These are phyloP conservation scores for Nesoenas mayeri DNA, from an alignment of 2,113 vertebrate genomes.

Conservation along the genomic window DNA sequence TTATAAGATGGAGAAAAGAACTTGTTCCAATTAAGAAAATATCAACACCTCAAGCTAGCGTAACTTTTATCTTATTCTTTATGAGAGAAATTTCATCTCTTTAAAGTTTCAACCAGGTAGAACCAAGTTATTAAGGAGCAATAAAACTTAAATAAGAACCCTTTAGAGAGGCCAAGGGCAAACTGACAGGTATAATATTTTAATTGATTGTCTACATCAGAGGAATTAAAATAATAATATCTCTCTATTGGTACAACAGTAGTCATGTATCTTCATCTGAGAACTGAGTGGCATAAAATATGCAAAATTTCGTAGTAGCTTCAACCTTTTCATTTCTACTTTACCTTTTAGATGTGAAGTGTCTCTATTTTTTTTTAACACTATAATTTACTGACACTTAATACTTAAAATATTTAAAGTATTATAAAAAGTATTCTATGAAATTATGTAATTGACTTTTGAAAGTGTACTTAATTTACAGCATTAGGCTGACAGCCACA, in stretches of 20 bases:
- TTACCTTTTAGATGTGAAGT: not conserved
- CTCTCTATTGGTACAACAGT: not conserved
- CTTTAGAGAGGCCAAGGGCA: conserved; percentile 37
- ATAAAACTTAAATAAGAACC: conserved; percentile 11
- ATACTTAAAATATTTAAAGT: not conserved
- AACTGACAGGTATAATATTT: conserved; percentile 29
- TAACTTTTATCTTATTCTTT: conserved; percentile 20
- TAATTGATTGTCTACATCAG: conserved; percentile 32
- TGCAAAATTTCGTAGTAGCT: not conserved
- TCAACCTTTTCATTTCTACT: not conserved
- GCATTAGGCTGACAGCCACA: not conserved
- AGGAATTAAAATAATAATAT: conserved; percentile 24
- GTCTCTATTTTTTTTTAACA: not conserved
- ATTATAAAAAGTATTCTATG: not conserved
- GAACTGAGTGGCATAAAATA: not conserved
- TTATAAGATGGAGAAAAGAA: conserved; percentile 26
- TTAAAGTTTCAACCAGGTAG: conserved; percentile 51
- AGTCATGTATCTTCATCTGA: not conserved
- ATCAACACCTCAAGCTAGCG: conserved; percentile 21
- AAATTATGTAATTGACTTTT: not conserved
- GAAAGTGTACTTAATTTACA: not conserved
- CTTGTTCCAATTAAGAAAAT: conserved; percentile 53
- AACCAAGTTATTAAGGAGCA: conserved; percentile 48
- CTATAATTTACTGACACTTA: not conserved
- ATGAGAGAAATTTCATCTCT: conserved; percentile 39